A percentile compares a stretch with the other conserved stretches of the same genome.
Conservation (phyloP, 2,113 vertebrate genomes). For the Rhizomys pruinosus region DNA sequence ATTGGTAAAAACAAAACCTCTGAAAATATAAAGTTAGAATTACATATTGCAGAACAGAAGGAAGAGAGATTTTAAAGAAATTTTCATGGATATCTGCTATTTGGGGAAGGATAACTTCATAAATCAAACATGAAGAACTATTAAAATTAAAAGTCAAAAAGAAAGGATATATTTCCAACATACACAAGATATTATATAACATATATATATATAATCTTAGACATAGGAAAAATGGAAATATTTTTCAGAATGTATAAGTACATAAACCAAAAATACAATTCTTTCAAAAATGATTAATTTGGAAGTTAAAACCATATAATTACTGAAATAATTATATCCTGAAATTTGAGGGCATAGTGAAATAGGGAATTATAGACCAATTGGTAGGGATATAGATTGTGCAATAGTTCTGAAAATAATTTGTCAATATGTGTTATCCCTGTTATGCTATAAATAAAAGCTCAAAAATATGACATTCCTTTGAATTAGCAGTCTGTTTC, state of each 20-base stretch:
- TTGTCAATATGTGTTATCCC: not conserved
- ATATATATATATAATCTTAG: not conserved
- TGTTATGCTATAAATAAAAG: not conserved
- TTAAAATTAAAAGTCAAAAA: conserved; percentile 2
- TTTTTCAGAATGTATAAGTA: not conserved
- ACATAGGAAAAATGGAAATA: not conserved
- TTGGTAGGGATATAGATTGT: not conserved
- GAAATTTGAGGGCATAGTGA: not conserved
- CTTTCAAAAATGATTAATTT: not conserved
- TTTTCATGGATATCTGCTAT: not conserved
- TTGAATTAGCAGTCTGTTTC: not conserved
- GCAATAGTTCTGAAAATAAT: not conserved
- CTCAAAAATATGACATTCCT: not conserved
- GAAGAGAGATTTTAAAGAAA: not conserved
- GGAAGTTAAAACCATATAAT: not conserved
- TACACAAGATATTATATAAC: not conserved
- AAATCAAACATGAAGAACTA: conserved; percentile 27
- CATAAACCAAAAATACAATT: not conserved
- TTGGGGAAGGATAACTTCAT: not conserved
- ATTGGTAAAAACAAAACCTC: not conserved
- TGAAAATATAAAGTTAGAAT: conserved; percentile 27
- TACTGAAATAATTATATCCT: not conserved
- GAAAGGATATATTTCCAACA: not conserved
- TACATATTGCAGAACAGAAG: conserved; percentile 20
- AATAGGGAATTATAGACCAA: not conserved